Evolutionary conservation across 2,113 vertebrate genomes (phyloP), one percentile per base, ranked within the genome.

Genomic region (Cephalophus harveyi): DNA sequence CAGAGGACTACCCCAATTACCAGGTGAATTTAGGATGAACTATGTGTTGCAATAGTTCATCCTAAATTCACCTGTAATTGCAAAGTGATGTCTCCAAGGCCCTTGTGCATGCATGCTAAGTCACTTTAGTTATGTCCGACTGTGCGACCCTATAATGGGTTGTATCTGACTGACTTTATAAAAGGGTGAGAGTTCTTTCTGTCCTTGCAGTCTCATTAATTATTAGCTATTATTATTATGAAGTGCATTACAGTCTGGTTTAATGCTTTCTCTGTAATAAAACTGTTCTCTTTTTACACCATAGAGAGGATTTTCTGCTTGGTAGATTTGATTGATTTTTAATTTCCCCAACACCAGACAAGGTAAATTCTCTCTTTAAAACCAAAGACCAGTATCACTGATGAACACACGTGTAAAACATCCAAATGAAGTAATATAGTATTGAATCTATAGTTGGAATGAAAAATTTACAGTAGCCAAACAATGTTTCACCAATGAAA

Each of bases 271-370:
- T 91, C 40, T 71, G 2, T 36, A 91, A 55, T 59, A 88, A 85
- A 76, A 79, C 86, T 59, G 10, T 13, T 89, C n/a, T 46, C 17
- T 59, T 85, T 91, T 62, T 94, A 9, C 2, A 40, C 52, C 48
- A 30, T 76, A 46, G 82, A 91, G 40, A 94, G n/a, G 21, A 84
- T 83, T 91, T 92, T 97, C 40, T 94, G 40, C 54, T 54, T 52
- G 12, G 40, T 64, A 96, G 50, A 85, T 67, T 78, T 36, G 43
- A 33, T 87, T 95, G n/a, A 16, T 76, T 95, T 95, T 95, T 97
- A 74, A 28, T 85, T 94, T 91, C 12, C 30, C 12, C 48, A 57
- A 87, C 2, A 91, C n/a, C 57, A 67, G n/a, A 52, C 12, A 46
- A 94, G 48, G 36, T 64, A 91, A 76, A 94, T 57, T 83, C 27